Conservation (phyloP, 2,888 invertebrate species). For the Calephelis perditalis region DNA sequence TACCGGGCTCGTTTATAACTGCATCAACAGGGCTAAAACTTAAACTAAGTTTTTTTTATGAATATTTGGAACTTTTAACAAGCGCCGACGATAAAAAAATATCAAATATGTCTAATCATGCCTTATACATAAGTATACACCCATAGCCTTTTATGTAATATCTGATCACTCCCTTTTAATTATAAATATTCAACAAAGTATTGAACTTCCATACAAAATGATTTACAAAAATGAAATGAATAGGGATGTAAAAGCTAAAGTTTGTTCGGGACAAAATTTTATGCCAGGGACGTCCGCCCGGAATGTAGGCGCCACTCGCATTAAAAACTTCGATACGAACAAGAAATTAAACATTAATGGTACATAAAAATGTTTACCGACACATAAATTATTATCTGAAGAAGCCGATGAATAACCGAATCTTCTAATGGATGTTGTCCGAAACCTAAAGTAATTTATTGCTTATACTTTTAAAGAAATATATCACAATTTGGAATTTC, state of each 20-base stretch:
- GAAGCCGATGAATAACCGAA: conserved; percentile 67
- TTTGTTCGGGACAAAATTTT: conserved; percentile 68
- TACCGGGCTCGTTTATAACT: no score
- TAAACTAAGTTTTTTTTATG: no score
- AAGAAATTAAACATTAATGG: conserved; percentile 66
- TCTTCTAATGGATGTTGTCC: conserved; percentile 58
- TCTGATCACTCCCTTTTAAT: no score
- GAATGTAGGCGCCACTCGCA: conserved; percentile 69
- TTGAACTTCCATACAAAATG: conserved; percentile 42
- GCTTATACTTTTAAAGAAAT: conserved; percentile 39
- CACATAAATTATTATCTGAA: conserved; percentile 70
- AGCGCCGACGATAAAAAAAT: no score
- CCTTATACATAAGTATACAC: no score
- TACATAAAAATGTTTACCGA: conserved; percentile 71
- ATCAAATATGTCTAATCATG: no score
- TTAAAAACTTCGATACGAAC: conserved; percentile 68
- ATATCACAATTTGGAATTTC: conserved; percentile 43
- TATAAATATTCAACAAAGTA: not conserved
- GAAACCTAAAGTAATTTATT: conserved; percentile 33
- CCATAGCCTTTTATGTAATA: no score
- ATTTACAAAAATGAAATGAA: conserved; percentile 65
- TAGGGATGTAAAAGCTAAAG: conserved; percentile 61
- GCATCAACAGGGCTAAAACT: no score
- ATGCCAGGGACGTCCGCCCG: conserved; percentile 59
- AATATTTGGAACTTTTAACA: no score